Conservation (phyloP, 2,113 vertebrate genomes). For the Neogale vison region DNA sequence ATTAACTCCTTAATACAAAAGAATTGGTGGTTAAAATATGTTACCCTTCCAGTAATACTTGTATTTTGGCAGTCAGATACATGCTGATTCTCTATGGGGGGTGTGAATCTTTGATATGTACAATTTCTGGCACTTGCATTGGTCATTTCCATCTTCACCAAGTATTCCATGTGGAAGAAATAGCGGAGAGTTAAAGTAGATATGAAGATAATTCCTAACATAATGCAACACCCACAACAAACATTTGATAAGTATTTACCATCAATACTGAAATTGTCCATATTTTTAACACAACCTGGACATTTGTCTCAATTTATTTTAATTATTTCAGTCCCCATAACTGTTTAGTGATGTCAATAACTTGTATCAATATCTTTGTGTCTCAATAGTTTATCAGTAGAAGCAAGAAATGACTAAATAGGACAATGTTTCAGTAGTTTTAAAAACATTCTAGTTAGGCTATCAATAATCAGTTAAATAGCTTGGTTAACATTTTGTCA, state of each 20-base stretch:
- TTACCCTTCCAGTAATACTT: background rate
- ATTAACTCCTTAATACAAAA: background rate
- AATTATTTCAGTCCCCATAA: constrained; percentile 13
- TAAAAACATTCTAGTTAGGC: background rate
- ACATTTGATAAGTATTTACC: background rate
- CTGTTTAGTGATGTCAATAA: background rate
- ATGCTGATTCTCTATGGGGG: rapidly evolving
- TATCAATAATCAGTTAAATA: background rate
- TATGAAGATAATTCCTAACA: background rate
- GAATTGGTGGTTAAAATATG: background rate
- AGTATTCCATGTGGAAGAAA: background rate
- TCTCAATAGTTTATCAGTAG: background rate
- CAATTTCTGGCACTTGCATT: background rate
- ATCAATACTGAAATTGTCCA: background rate
- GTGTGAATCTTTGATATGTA: background rate
- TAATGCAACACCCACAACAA: background rate
- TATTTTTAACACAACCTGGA: background rate
- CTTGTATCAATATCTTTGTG: background rate
- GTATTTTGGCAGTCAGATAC: background rate
- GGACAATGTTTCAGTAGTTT: background rate
- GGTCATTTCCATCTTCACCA: background rate
- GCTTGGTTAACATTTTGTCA: background rate
- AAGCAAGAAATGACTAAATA: background rate
- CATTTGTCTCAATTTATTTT: background rate
- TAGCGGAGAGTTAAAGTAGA: background rate